These are phyloP conservation scores for Microplitis manilae DNA, from an alignment of 2,888 invertebrate species.

Conservation along the genomic window DNA sequence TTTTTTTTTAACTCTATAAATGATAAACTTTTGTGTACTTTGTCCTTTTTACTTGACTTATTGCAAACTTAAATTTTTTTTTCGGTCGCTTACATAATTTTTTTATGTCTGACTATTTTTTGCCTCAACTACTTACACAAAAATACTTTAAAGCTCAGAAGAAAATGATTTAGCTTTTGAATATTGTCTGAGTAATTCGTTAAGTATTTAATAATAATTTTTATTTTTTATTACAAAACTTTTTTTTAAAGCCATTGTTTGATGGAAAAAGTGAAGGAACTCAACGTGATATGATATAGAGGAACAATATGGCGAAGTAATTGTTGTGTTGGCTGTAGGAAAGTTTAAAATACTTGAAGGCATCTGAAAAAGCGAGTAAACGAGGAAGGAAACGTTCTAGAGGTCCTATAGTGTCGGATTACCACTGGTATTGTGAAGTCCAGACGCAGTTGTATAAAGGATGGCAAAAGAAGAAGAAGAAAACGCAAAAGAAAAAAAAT, in stretches of 20 bases:
- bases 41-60: neutral
- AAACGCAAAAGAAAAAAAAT: conserved; percentile 48
- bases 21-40: conserved; percentile 8
- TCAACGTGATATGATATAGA: conserved; percentile 51
- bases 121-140: no score
- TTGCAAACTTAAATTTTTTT: neutral
- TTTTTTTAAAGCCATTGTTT: neutral
- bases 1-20: neutral
- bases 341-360: conserved; percentile 17
- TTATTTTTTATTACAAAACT: neutral
- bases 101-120: no score
- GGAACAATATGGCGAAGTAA: conserved; percentile 62
- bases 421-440: conserved; percentile 61
- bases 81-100: neutral
- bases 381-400: conserved; percentile 41
- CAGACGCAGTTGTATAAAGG: conserved; percentile 53
- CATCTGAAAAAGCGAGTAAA: conserved; percentile 29
- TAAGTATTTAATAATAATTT: conserved; percentile 21
- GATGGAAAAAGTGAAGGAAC: conserved; percentile 17
- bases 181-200: conserved; percentile 4
- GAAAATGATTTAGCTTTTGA: no score
- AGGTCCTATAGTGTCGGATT: conserved; percentile 63
- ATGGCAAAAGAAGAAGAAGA: conserved; percentile 22
- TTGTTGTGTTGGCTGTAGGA: conserved; percentile 56
- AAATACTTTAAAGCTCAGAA: no score